Percentiles rank a stretch among this genome's conserved stretches.
phyloP scores from a whole-genome alignment of 2,888 invertebrate species.

The Drosophila yooni region DNA sequence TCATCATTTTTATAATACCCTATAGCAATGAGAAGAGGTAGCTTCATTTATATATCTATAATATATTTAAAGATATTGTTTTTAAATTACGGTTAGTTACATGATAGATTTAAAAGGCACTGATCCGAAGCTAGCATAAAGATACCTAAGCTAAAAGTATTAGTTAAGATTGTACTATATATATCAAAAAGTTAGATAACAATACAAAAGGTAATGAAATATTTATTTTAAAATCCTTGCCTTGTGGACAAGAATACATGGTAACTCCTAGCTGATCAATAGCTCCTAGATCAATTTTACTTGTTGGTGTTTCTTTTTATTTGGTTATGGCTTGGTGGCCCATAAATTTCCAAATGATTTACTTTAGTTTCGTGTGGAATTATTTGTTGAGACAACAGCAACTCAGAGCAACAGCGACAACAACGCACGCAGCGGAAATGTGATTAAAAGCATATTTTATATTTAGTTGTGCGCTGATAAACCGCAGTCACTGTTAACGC shows the following conservation, averaged over 20 bases:
- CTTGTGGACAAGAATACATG: not conserved
- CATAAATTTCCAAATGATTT: slow-evolving; percentile 83
- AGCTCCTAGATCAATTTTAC: not conserved
- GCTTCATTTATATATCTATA: not conserved
- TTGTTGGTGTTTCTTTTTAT: slow-evolving; percentile 17
- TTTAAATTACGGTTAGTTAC: not conserved
- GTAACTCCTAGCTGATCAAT: slow-evolving; percentile 4
- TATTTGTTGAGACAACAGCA: slow-evolving; percentile 65
- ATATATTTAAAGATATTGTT: not conserved
- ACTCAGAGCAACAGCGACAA: slow-evolving; percentile 18
- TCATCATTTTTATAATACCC: slow-evolving; percentile 45
- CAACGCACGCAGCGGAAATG: slow-evolving; percentile 71
- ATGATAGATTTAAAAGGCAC: not conserved
- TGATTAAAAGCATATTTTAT: slow-evolving; percentile 81
- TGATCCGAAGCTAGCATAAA: not conserved
- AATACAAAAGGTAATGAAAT: not conserved
- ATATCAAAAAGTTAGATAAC: not conserved
- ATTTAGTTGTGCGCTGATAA: slow-evolving; percentile 59
- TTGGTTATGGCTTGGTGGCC: slow-evolving; percentile 59
- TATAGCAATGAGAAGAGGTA: not conserved
- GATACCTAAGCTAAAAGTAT: no score
- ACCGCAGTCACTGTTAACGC: slow-evolving; percentile 36
- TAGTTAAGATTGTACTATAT: not conserved
- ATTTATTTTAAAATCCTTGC: not conserved
- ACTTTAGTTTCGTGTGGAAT: slow-evolving; percentile 83